Evolutionary conservation across 2,888 invertebrate genomes (phyloP).

Genomic region (Dioctria rufipes): DNA sequence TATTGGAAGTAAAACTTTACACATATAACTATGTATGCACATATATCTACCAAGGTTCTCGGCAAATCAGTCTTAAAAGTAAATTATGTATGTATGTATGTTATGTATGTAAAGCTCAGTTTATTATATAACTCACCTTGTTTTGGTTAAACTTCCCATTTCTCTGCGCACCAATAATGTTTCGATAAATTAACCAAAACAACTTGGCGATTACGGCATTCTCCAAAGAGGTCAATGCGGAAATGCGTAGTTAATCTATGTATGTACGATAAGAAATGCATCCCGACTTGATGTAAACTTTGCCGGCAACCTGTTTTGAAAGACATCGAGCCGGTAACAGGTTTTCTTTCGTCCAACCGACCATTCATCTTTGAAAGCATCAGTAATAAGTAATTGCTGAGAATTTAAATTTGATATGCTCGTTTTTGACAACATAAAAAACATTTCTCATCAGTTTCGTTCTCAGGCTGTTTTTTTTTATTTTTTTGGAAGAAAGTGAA

Average conservation of each 20-base stretch:
- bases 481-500: conserved; percentile 1
- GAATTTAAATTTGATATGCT: conserved; percentile 32
- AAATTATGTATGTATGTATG: neutral
- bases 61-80: neutral
- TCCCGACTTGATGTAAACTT: conserved; percentile 16
- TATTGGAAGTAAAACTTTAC: conserved; percentile 17
- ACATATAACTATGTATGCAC: too few species aligned
- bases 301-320: conserved; percentile 45
- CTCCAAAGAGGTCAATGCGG: conserved; percentile 50
- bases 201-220: conserved; percentile 46
- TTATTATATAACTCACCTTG: conserved; percentile 30
- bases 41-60: neutral
- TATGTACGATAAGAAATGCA: conserved; percentile 37
- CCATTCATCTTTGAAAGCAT: conserved; percentile 23
- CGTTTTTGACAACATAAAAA: conserved; percentile 12
- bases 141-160: conserved; percentile 34
- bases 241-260: conserved; percentile 47
- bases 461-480: neutral
- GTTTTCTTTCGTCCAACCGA: conserved; percentile 24
- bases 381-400: conserved; percentile 34
- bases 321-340: conserved; percentile 42
- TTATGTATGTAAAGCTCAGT: neutral
- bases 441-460: neutral
- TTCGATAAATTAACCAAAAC: conserved; percentile 42
- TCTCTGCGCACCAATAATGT: conserved; percentile 18